Conservation (phyloP, 2,888 invertebrate species). For the Brachynemurus nebulosus region DNA sequence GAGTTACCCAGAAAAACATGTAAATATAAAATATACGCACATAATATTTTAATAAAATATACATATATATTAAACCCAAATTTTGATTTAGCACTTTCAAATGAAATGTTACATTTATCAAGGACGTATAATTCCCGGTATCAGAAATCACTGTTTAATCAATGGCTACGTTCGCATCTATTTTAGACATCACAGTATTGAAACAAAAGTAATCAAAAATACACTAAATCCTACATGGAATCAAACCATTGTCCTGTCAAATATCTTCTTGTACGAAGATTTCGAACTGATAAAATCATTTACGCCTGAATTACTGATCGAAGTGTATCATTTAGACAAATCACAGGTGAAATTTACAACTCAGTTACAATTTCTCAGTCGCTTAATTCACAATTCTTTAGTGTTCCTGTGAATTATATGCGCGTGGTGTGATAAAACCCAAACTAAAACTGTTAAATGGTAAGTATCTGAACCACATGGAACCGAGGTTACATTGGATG, state of each 20-base stretch:
- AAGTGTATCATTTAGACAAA: constrained; percentile 34
- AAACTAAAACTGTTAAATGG: too few species aligned
- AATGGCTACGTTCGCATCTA: constrained; percentile 35
- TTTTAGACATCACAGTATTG: constrained; percentile 28
- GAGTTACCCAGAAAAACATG: too few species aligned
- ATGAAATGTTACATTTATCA: constrained; percentile 52
- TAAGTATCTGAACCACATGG: too few species aligned
- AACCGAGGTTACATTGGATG: too few species aligned
- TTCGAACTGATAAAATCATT: constrained; percentile 27
- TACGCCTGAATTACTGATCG: constrained; percentile 32
- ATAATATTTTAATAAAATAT: too few species aligned
- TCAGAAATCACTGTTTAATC: constrained; percentile 36
- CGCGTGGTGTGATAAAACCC: too few species aligned
- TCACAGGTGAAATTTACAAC: constrained; percentile 23
- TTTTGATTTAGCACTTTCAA: constrained; percentile 45
- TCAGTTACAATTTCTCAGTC: too few species aligned
- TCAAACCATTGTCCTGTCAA: constrained; percentile 36
- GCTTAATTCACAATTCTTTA: too few species aligned
- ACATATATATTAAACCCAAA: too few species aligned
- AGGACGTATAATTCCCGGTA: constrained; percentile 45
- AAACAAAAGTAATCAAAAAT: constrained; percentile 29
- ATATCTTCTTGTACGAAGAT: constrained; percentile 30
- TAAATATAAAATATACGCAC: too few species aligned
- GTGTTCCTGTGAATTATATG: too few species aligned
- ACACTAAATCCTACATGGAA: constrained; percentile 48